Evolutionary conservation across 2,113 vertebrate species (phyloP), one percentile per base, ranked within the genome.

Genomic region (Myotis yumanensis): DNA sequence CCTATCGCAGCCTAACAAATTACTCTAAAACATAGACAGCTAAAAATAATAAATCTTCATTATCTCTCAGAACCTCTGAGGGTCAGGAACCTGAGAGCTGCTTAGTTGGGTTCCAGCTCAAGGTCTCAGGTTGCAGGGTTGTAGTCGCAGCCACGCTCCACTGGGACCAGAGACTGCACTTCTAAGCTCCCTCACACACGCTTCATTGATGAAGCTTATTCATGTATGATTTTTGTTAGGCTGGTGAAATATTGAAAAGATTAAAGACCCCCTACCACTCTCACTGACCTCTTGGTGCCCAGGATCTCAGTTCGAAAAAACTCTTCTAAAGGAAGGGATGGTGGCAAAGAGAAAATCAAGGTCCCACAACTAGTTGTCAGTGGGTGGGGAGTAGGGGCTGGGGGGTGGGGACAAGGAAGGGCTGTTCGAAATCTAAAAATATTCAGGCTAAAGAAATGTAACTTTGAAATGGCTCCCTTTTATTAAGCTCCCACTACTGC

Each of bases 231-330:
- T 94, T 90, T 32, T 40, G 18, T 90, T 94, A 69, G 5, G 76
- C 20, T 73, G 37, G 54, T 71, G 30, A 86, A 90, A 85, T 92
- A 87, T 2, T 83, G 40, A 92, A 91, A 86, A 95, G 48, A 30
- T 73, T 64, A 79, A 94, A 85, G 77, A 54, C 18, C 8, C 32
- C 66, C 66, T 28, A 35, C 23, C 30, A 90, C 16, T 90, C 71
- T 87, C 37, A 30, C 15, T 71, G 82, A 82, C 86, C 17, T 89
- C 40, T 90, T 59, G 35, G 23, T 89, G 51, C n/a, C 85, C 85
- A 83, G 62, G 20, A 52, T n/a, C 68, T 80, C n/a, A 73, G n/a
- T 46, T 77, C 85, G 90, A 79, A 94, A 90, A 8, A 54, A 51
- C 18, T 88, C 35, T 73, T 79, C 48, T 91, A 94, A 43, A 96